Conservation (phyloP, 2,113 vertebrate genomes). For the Alethe castanea region DNA sequence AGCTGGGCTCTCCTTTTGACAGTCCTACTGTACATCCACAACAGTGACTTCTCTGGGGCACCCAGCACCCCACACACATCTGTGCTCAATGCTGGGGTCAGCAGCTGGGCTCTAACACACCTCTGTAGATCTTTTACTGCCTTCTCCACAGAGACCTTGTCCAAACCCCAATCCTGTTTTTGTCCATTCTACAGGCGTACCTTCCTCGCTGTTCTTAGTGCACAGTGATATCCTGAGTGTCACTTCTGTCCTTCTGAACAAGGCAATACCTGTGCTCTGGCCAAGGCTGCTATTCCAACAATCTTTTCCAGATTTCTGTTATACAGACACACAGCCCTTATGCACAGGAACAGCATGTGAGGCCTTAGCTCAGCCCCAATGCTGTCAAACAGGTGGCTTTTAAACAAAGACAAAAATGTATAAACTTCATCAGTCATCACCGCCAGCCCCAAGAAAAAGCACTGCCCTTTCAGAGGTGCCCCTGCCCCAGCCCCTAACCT, state of each 20-base stretch:
- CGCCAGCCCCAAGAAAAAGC: conserved; percentile 13
- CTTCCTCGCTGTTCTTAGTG: neutral
- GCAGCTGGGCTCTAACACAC: neutral
- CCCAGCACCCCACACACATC: neutral
- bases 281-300: neutral
- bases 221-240: neutral
- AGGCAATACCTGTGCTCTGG: neutral
- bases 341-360: conserved; percentile 11
- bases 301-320: neutral
- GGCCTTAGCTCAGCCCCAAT: neutral
- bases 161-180: neutral
- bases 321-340: neutral
- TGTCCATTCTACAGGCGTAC: neutral
- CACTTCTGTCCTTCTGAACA: neutral
- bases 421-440: conserved; percentile 61
- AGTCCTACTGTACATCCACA: rapidly evolving
- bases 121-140: neutral
- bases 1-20: neutral
- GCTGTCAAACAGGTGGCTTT: conserved; percentile 55
- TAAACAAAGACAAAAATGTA: conserved; percentile 54
- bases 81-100: neutral
- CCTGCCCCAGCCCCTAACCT: conserved; percentile 47
- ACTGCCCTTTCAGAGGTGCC: conserved; percentile 43
- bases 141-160: neutral
- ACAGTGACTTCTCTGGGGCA: neutral